phyloP scores from a whole-genome alignment of 2,797 vertebrate species.

The Silurus lanzhouensis region DNA sequence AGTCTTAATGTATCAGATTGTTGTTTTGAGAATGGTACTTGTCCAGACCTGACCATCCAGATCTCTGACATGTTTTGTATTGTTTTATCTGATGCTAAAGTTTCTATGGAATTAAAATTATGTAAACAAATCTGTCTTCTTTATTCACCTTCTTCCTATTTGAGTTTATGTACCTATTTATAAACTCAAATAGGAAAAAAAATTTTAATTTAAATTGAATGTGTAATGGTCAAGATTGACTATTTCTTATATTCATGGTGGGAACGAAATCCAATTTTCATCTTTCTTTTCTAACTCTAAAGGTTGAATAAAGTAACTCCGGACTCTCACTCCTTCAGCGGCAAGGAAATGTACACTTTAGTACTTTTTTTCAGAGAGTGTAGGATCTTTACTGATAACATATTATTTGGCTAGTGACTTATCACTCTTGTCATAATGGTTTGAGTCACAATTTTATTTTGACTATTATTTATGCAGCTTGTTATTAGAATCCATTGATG shows the following conservation, averaged over 20 bases:
- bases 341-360: neutral
- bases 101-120: conserved; percentile 58
- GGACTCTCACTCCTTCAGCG: neutral
- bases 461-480: neutral
- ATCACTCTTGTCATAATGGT: neutral
- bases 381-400: neutral
- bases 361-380: neutral
- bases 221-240: neutral
- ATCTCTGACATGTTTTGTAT: conserved; percentile 62
- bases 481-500: neutral
- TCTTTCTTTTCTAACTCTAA: neutral
- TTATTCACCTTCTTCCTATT: neutral
- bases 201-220: neutral
- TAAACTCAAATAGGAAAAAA: too few species aligned
- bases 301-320: neutral
- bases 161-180: neutral
- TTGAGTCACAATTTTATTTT: neutral
- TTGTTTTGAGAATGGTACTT: conserved; percentile 64
- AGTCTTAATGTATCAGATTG: conserved; percentile 32
- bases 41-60: conserved; percentile 60
- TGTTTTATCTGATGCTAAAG: conserved; percentile 52
- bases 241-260: neutral
- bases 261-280: neutral
- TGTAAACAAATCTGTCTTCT: conserved; percentile 6
- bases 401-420: neutral